phyloP scores from a whole-genome alignment of 92 coral and sea anemone genomes.

The Anthopleura xanthogrammica region DNA sequence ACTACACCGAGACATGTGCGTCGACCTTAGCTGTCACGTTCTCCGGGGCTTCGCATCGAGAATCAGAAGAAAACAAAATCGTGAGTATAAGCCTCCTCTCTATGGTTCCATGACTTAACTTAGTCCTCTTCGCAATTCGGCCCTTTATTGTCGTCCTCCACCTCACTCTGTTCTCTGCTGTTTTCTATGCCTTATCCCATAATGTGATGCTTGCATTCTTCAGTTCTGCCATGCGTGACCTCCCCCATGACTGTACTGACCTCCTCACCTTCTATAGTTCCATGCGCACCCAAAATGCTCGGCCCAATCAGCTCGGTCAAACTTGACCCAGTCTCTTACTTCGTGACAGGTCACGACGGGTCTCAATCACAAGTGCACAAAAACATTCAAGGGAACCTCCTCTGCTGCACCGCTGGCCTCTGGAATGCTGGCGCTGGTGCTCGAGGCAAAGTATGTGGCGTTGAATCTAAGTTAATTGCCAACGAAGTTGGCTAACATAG shows the following conservation, averaged over 20 bases:
- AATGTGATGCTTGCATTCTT: neutral
- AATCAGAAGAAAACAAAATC: conserved; percentile 66
- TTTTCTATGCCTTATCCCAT: too few relatives aligned
- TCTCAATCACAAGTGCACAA: conserved; percentile 62
- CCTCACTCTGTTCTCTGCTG: too few relatives aligned
- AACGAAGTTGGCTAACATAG: too few relatives aligned
- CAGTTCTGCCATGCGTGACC: neutral
- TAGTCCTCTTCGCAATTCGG: too few relatives aligned
- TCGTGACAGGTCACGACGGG: conserved; percentile 56
- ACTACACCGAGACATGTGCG: conserved; percentile 83
- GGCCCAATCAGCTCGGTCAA: too few relatives aligned
- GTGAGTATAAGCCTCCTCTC: conserved; percentile 41
- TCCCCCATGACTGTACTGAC: too few relatives aligned
- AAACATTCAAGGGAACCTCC: conserved; percentile 65
- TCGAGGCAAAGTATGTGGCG: conserved; percentile 63
- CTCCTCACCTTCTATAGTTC: too few relatives aligned
- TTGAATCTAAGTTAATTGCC: neutral
- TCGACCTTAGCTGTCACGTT: conserved; percentile 85
- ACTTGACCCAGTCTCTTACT: too few relatives aligned
- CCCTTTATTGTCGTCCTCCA: too few relatives aligned
- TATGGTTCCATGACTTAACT: too few relatives aligned
- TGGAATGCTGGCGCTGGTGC: conserved; percentile 73
- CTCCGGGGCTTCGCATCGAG: conserved; percentile 88
- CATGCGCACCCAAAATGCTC: too few relatives aligned
- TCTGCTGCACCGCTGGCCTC: conserved; percentile 82